Base-by-base conservation (phyloP, 2,797 vertebrate species). In the Alectoris magna region DNA sequence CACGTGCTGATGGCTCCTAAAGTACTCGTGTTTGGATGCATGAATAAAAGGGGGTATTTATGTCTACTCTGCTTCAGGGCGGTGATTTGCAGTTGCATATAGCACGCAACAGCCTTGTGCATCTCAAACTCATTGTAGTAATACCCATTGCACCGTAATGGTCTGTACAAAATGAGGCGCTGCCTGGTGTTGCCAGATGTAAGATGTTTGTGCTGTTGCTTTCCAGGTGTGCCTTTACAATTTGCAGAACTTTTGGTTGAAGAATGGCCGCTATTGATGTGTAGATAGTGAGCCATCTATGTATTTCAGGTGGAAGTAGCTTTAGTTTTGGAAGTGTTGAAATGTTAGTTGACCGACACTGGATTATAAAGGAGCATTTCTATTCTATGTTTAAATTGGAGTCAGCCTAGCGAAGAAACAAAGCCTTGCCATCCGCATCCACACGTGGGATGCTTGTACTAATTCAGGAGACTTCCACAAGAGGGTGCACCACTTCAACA, bases 401-500 rank as follows among this genome's bases (percentile, higher is more conserved):
- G 16, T 19, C 64, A 15, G 62, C 29, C 48, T 48, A 7, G 36
- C 71, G 58, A 22, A 59, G 27, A 31, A 73, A 14, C 44, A 66
- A 31, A 89, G 34, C 70, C 14, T 18, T 84, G 49, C 56, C 41
- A 5, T 24, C 14, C 64, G 11, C 17, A 43, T 17, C 16, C 29
- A 2, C 10, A 29, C 16, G 51, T 13, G 0, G 16, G 36, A 36
- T 31, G 31, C 6, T 82, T 48, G 4, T 4, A 6, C 6, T 59
- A 44, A n/a, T 78, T 31, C 27, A 6, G 48, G 87, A 55, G 62
- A 24, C 55, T 83, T 91, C 96, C 95, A 96, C 92, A 9, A 96
- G 95, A 89, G 96, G 91, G 94, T 62, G 95, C 94, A 72, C 43
- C 66, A 29, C 58, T 17, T 85, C 91, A 48, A 5, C 60, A 64